Evolutionary conservation across 2,797 vertebrate species (phyloP), one percentile per base, ranked within the genome.

Genomic region (Microctenopoma lineatum): DNA sequence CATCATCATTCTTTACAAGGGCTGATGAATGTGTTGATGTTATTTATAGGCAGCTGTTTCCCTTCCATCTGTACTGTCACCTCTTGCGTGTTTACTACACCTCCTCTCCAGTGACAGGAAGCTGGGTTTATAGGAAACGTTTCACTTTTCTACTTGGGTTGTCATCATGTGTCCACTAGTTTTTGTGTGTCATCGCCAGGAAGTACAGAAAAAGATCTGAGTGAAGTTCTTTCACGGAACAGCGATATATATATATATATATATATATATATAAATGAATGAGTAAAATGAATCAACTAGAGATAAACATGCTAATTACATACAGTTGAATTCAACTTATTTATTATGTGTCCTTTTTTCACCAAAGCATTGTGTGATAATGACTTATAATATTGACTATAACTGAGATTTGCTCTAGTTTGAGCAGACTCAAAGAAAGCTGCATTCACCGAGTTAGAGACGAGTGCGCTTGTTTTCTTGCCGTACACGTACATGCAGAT

Each of bases 11-110:
- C 87, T 92, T 91, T 92, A 92, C 87, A 84, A 72, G 82, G 73
- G 70, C 60, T 70, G 16, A 68, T 74, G 77, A 90, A 89, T 77
- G 70, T 8, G 34, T 32, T 76, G 73, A 63, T 68, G 77, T 93
- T 91, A 91, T 93, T 93, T 92, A 93, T 90, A 83, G 84, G 80
- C 68, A 14, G 81, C 77, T 72, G 70, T 87, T 87, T 79, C 73
- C 79, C 83, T 89, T 90, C 77, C 85, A 73, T 90, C 89, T 83
- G 72, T 6, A 59, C 84, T 77, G 76, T 88, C 86, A 85, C 66
- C 60, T n/a, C 52, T 34, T 3, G 59, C 36, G n/a, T 59, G 84
- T 83, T 86, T 80, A 81, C 77, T 46, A 55, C 81, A 52, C 56
- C 79, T 81, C 77, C 79, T 78, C 56, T 66, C 38, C 1, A 1